Evolutionary conservation across 2,797 vertebrate genomes (phyloP).

Genomic region (Adrianichthys oophorus): DNA sequence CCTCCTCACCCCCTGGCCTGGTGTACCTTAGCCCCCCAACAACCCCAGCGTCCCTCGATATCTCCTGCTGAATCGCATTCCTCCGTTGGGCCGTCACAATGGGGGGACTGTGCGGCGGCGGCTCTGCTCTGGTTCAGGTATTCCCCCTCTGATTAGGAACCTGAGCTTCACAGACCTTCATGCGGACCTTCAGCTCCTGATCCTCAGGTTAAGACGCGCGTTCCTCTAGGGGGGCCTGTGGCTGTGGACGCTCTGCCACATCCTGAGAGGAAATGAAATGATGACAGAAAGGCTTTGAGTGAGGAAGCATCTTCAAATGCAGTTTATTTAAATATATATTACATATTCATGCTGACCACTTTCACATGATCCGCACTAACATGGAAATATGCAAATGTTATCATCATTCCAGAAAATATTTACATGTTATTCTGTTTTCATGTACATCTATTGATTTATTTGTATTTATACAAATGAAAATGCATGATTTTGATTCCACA

Average conservation of each 20-base stretch:
- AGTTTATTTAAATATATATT: too few species aligned
- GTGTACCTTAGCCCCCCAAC: slow-evolving; percentile 48
- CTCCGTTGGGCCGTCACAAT: slow-evolving; percentile 68
- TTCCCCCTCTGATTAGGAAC: slow-evolving; percentile 72
- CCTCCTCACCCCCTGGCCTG: slow-evolving; percentile 28
- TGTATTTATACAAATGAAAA: too few species aligned
- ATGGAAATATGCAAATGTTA: too few species aligned
- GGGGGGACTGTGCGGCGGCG: slow-evolving; percentile 74
- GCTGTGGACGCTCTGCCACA: too few species aligned
- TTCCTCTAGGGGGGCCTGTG: too few species aligned
- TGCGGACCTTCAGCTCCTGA: too few species aligned
- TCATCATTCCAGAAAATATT: too few species aligned
- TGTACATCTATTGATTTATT: too few species aligned
- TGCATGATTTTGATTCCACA: too few species aligned
- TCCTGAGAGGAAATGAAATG: slow-evolving; percentile 6
- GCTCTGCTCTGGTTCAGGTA: slow-evolving; percentile 71
- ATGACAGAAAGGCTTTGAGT: background rate
- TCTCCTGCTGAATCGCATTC: slow-evolving; percentile 78
- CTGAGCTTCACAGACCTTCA: slow-evolving; percentile 52
- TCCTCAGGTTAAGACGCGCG: too few species aligned
- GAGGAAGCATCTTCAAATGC: too few species aligned
- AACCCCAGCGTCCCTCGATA: slow-evolving; percentile 44
- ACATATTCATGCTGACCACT: background rate
- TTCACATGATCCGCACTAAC: background rate
- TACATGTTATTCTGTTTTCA: too few species aligned